Base-by-base conservation (phyloP, 2,888 invertebrate genomes). In the Drosophila tanythrix region DNA sequence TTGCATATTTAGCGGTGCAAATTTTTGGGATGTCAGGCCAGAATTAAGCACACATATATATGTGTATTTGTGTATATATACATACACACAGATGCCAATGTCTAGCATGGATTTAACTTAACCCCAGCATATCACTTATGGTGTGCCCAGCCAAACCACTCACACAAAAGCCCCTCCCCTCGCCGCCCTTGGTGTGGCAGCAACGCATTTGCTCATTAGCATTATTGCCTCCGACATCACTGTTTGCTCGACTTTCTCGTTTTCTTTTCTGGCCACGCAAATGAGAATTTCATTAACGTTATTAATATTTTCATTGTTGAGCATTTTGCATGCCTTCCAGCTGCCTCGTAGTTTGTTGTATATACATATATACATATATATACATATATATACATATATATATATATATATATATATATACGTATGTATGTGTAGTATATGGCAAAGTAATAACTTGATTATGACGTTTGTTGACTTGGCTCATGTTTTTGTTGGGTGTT, bases 241-340 rank as follows among this genome's bases (percentile, higher is more conserved):
- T 67, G 76, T 76, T 69, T 81, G 80, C 71, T 68, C 76, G 70
- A 48, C 68, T 58, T 53, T 64, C 58, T 59, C 55, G 59, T 43
- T 50, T 74, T 75, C 56, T 66, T 71, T 59, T 55, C 40, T 11
- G 50, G n/a, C 15, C 48, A 38, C 56, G 67, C 81, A 83, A 84
- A 88, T 88, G 79, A 88, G 81, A 81, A 85, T 85, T 88, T 85
- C 85, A 85, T 85, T 85, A 85, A 83, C 83, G 81, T 88, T 85
- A 86, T 85, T 85, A 88, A 85, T 86, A 85, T 85, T 86, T 86
- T 74, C 89, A 85, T 85, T 79, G 76, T 81, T 76, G 75, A 81
- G 83, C 75, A 68, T 76, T 82, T 79, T 78, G 73, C 67, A 63
- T 82, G 76, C 58, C 71, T 71, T 55, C 48, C 57, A 70, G 66